Conservation (phyloP, 2,797 vertebrate genomes). For the Nannoperca obscura region DNA sequence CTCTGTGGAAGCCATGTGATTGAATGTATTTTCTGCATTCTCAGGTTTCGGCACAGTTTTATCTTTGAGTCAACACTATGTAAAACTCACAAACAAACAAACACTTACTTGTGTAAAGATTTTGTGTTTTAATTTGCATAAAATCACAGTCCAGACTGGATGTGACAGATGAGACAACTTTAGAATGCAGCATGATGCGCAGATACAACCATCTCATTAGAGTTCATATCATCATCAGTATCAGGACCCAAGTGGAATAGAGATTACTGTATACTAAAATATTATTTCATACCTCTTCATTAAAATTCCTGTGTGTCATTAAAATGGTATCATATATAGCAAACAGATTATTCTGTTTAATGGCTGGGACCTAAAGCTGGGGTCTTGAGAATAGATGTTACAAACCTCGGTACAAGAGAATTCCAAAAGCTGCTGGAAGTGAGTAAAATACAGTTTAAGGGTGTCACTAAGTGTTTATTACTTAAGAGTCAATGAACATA, state of each 20-base stretch:
- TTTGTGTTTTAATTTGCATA: background rate
- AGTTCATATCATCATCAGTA: background rate
- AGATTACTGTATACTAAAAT: background rate
- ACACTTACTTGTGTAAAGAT: background rate
- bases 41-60: too few species aligned
- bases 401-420: background rate
- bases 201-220: background rate
- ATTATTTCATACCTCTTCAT: background rate
- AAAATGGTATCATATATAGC: background rate
- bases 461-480: background rate
- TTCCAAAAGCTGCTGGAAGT: background rate
- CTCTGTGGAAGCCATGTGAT: too few species aligned
- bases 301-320: background rate
- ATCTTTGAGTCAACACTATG: background rate
- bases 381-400: too few species aligned
- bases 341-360: background rate
- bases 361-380: background rate
- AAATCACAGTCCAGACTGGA: background rate
- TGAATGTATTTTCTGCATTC: too few species aligned
- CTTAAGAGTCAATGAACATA: background rate
- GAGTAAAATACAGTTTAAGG: background rate
- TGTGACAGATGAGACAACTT: background rate
- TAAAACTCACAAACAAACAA: too few species aligned
- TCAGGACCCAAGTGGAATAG: background rate
- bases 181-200: background rate